Evolutionary conservation across 2,113 vertebrate genomes (phyloP).

Genomic region (Bujurquina vittata): DNA sequence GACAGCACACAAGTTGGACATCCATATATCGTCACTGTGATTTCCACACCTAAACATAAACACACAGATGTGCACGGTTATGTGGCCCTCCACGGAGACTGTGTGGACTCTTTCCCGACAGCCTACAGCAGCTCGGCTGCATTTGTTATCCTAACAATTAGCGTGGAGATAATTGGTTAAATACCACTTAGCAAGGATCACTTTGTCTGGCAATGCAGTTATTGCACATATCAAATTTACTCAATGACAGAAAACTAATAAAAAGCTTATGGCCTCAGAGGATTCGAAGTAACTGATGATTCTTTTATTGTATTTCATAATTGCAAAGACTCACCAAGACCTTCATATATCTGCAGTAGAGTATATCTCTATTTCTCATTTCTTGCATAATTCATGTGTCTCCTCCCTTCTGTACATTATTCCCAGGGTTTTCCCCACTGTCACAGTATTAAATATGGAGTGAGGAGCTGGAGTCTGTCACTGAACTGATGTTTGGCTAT

Average conservation of each 20-base stretch:
- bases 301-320: constrained; percentile 9
- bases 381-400: constrained; percentile 67
- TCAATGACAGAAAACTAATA: constrained; percentile 9
- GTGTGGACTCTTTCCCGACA: constrained; percentile 24
- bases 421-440: constrained; percentile 45
- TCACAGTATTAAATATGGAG: constrained; percentile 76
- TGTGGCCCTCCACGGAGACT: constrained; percentile 17
- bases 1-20: constrained; percentile 3
- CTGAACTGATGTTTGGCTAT: constrained; percentile 65
- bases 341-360: constrained; percentile 10
- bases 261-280: constrained; percentile 7
- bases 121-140: constrained; percentile 14
- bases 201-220: constrained; percentile 28
- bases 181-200: constrained; percentile 43
- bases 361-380: constrained; percentile 58
- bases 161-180: constrained; percentile 46
- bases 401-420: constrained; percentile 45
- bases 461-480: constrained; percentile 56
- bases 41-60: constrained; percentile 16
- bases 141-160: constrained; percentile 51
- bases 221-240: constrained; percentile 34
- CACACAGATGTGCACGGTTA: constrained; percentile 6
- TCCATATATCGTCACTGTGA: not conserved
- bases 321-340: constrained; percentile 39
- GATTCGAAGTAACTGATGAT: not conserved